phyloP scores from a whole-genome alignment of 2,797 vertebrate genomes.

The Chrosomus eos region DNA sequence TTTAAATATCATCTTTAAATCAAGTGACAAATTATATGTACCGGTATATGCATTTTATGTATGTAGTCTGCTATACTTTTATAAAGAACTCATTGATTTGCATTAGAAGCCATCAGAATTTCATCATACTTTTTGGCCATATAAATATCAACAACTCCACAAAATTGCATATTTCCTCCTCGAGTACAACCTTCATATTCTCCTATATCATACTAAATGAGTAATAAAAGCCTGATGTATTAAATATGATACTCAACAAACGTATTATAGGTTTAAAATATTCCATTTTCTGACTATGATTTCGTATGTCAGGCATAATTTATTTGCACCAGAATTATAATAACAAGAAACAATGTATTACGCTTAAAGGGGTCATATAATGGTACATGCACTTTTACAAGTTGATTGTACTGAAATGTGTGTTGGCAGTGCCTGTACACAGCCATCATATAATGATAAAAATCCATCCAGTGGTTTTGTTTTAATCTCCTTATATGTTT shows the following conservation, averaged over 20 bases:
- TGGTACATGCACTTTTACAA: no score
- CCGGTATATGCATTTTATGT: background rate
- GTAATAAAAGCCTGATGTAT: background rate
- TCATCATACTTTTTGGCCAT: background rate
- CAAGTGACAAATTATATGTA: constrained; percentile 9
- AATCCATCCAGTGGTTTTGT: no score
- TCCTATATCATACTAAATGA: background rate
- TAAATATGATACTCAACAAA: background rate
- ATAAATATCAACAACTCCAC: background rate
- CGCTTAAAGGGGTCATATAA: no score
- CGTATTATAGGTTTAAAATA: background rate
- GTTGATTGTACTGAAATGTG: no score
- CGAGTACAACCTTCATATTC: background rate
- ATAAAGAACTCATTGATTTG: background rate
- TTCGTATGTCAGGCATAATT: background rate
- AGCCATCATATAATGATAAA: no score
- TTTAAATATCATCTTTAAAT: background rate
- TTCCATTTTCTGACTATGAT: background rate
- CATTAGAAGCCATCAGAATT: background rate
- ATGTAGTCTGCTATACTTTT: background rate
- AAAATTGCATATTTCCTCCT: background rate
- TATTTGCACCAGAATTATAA: background rate
- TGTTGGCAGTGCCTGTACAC: no score
- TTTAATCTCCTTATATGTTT: no score
- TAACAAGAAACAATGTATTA: background rate